Evolutionary conservation across 2,113 vertebrate species (phyloP).

Genomic region (Sylvia atricapilla): DNA sequence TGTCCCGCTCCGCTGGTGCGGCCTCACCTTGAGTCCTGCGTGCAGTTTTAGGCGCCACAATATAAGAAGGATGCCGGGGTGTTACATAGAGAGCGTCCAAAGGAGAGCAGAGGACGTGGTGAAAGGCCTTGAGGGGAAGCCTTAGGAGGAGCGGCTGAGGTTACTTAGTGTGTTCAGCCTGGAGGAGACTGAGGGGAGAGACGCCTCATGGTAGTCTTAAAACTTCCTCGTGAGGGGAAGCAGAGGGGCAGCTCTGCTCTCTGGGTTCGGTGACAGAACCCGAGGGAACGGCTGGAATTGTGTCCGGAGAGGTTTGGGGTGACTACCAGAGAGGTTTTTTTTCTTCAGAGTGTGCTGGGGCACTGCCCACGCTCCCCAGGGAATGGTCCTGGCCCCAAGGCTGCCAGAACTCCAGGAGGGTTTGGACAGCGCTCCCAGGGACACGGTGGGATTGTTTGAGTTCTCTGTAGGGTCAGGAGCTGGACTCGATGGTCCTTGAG

Average conservation of each 20-base stretch:
- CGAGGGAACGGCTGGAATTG: not conserved
- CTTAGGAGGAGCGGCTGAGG: not conserved
- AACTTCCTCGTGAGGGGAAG: not conserved
- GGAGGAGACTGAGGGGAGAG: not conserved
- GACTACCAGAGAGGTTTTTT: not conserved
- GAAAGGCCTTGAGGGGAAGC: not conserved
- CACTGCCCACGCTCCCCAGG: not conserved
- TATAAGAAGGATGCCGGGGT: fast-evolving
- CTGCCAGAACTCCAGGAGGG: not conserved
- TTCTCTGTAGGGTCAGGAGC: not conserved
- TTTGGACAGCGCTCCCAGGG: not conserved
- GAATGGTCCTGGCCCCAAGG: not conserved
- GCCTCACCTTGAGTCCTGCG: not conserved
- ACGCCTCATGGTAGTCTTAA: not conserved
- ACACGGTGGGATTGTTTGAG: not conserved
- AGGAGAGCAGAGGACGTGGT: not conserved
- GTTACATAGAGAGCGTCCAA: not conserved
- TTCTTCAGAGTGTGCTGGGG: not conserved
- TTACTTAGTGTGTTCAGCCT: not conserved
- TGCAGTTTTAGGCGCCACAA: not conserved
- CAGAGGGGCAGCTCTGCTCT: not conserved
- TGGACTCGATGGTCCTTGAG: not conserved
- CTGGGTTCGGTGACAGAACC: not conserved
- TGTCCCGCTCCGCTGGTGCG: not conserved
- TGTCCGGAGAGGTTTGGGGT: not conserved